Evolutionary conservation across 2,888 invertebrate genomes (phyloP).

Genomic region (Bombylius major): DNA sequence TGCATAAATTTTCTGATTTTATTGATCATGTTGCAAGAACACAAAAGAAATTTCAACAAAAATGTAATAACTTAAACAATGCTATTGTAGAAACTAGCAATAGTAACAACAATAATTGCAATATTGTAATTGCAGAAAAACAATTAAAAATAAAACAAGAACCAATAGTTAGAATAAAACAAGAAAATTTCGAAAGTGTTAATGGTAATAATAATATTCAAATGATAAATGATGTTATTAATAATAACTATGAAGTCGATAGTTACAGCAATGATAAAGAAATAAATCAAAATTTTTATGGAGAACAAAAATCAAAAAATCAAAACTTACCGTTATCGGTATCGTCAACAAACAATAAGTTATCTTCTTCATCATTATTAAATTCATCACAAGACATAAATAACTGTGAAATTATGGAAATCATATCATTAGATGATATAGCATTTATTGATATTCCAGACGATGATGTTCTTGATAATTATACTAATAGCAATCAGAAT

Average conservation of each 20-base stretch:
- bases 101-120: not conserved
- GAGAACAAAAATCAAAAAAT: constrained; percentile 29
- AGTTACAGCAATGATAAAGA: constrained; percentile 1
- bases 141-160: constrained; percentile 35
- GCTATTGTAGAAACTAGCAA: not conserved
- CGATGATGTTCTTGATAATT: constrained; percentile 19
- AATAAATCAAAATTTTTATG: too few species aligned
- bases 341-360: not conserved
- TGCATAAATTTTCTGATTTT: constrained; percentile 29
- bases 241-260: not conserved
- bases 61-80: not conserved
- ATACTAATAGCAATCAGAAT: not conserved
- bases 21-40: constrained; percentile 31
- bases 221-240: not conserved
- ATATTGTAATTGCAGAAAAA: constrained; percentile 15
- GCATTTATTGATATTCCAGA: constrained; percentile 34
- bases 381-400: constrained; percentile 31
- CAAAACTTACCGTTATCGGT: constrained; percentile 26
- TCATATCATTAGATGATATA: constrained; percentile 31
- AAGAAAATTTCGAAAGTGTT: constrained; percentile 31
- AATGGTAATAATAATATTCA: constrained; percentile 16
- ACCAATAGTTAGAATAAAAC: constrained; percentile 32
- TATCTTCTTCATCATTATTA: not conserved
- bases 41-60: constrained; percentile 21
- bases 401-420: constrained; percentile 37